Conservation (phyloP, 1,140 invertebrate species). For the Zaprionus taronus region DNA sequence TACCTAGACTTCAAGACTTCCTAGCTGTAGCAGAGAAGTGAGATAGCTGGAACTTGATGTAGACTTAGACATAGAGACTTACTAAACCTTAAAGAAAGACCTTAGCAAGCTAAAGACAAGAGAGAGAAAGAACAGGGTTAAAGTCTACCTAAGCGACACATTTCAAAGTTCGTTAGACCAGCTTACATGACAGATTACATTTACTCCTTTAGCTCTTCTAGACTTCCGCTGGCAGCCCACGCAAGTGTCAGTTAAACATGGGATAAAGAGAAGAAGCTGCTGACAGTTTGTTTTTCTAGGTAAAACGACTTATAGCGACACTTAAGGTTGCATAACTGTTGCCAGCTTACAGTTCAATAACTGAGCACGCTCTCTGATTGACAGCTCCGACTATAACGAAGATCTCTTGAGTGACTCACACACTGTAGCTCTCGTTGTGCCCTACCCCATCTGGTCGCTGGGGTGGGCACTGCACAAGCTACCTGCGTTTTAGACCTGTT, state of each 20-base stretch:
- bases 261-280: conserved; percentile 36
- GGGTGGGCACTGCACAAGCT: background rate
- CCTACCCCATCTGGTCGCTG: background rate
- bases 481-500: background rate
- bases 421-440: background rate
- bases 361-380: background rate
- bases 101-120: background rate
- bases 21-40: too few species aligned
- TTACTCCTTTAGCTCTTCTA: conserved; percentile 4
- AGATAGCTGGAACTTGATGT: too few species aligned
- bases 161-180: conserved; percentile 34
- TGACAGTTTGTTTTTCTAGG: background rate
- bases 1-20: too few species aligned
- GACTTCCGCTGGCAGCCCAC: conserved; percentile 29
- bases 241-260: conserved; percentile 13
- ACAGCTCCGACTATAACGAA: background rate
- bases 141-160: conserved; percentile 2
- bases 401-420: background rate
- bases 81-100: too few species aligned
- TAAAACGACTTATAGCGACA: background rate
- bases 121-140: background rate
- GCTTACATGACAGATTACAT: conserved; percentile 61
- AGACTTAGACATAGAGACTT: background rate
- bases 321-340: background rate
- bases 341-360: background rate